These are phyloP conservation scores for Champsocephalus esox DNA, from an alignment of 2,797 vertebrate species.

Conservation along the genomic window DNA sequence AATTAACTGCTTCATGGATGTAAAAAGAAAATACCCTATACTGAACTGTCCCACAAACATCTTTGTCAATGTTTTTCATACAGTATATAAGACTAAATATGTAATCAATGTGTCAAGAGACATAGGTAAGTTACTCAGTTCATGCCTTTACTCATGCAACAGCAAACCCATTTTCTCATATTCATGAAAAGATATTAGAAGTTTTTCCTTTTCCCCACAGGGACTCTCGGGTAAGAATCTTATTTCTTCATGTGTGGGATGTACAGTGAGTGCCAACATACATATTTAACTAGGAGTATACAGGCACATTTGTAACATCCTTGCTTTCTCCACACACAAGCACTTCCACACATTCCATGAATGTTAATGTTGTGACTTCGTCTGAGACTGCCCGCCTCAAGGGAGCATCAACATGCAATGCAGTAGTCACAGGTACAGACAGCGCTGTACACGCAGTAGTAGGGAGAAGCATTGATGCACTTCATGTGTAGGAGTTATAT, in stretches of 20 bases:
- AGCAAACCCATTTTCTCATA: conserved; percentile 6
- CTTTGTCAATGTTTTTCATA: background rate
- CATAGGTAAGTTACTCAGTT: conserved; percentile 42
- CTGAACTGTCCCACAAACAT: conserved; percentile 11
- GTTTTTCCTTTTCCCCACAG: background rate
- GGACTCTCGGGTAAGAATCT: background rate
- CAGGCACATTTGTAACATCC: conserved; percentile 5
- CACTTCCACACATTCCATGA: conserved; percentile 8
- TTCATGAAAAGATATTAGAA: conserved; percentile 28
- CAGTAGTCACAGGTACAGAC: conserved; percentile 32
- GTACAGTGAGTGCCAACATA: conserved; percentile 18
- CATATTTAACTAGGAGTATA: conserved; percentile 47
- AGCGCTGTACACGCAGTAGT: conserved; percentile 18
- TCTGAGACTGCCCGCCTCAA: conserved; percentile 8
- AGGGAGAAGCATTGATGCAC: conserved; percentile 39
- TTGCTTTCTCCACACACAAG: background rate
- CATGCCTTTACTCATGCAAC: conserved; percentile 27
- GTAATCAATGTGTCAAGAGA: conserved; percentile 63
- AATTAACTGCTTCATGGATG: conserved; percentile 23
- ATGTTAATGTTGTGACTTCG: conserved; percentile 20
- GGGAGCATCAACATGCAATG: conserved; percentile 25
- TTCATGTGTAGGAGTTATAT: conserved; percentile 53
- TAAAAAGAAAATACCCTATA: background rate
- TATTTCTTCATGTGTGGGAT: conserved; percentile 6
- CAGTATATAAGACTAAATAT: conserved; percentile 16